Evolutionary conservation across 2,113 vertebrate species (phyloP), one percentile per base, ranked within the genome.

Genomic region (Orycteropus afer): DNA sequence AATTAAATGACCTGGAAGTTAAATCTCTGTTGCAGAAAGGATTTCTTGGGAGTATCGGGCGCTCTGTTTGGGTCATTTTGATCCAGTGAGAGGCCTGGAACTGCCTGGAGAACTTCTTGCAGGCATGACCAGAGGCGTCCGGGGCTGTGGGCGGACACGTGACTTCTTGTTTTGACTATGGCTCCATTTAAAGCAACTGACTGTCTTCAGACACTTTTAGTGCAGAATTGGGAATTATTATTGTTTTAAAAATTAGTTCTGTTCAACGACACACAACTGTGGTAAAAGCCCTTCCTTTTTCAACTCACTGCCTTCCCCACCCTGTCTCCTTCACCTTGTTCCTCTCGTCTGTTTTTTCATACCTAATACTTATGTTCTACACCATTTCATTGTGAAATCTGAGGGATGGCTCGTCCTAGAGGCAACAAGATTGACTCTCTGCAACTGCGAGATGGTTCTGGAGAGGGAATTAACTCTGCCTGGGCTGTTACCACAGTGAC

Each of bases 341-440:
- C n/a, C 47, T 45, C 40, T 32, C 23, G 9, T 49, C 45, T 4
- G 5, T 57, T 65, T 87, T 71, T 94, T 18, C 59, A 20, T 55
- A 53, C 18, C 86, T 67, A 6, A 23, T 0, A 14, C 14, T 29
- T 86, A 61, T 25, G 53, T 25, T 93, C 29, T 82, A 51, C 29
- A 86, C 15, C 53, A 45, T 40, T 90, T 45, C 6, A 2, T 77
- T 23, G 0, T 23, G 51, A 61, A 53, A n/a, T 79, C 61, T 61
- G 69, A 74, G 63, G n/a, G 15, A 25, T 80, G 37, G 37, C 47
- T 45, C 47, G 55, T 82, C 91, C 55, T 71, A 59, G 63, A 67
- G 81, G 90, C 78, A 80, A 40, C 13, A 40, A 17, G 51, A 42
- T 80, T 69, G 67, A 82, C 57, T 97, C 90, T 40, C 34, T 95